These are phyloP conservation scores for Enteromius afrohamiltoni DNA, from an alignment of 2,797 vertebrate genomes.

Conservation along the genomic window DNA sequence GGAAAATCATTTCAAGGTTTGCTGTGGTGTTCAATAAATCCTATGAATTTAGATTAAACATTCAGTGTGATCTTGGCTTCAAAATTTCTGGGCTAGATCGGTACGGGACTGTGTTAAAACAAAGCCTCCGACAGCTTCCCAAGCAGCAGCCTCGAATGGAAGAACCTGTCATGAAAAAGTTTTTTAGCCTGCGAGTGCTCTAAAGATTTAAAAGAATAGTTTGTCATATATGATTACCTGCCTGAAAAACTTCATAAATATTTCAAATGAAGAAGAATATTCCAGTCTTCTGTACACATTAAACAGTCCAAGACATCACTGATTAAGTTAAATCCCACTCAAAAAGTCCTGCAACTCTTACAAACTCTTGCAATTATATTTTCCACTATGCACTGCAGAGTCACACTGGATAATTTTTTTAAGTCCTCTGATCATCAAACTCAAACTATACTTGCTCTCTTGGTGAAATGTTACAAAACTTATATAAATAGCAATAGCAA, in stretches of 20 bases:
- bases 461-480: background rate
- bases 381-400: background rate
- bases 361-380: background rate
- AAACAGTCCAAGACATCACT: background rate
- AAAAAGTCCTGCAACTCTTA: constrained; percentile 1
- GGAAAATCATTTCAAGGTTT: constrained; percentile 57
- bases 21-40: constrained; percentile 56
- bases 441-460: background rate
- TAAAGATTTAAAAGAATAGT: constrained; percentile 3
- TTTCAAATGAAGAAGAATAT: background rate
- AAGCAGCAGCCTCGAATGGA: background rate
- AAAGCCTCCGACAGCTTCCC: constrained; percentile 29
- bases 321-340: background rate
- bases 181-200: background rate
- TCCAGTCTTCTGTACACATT: background rate
- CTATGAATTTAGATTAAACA: constrained; percentile 60
- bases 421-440: background rate
- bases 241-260: background rate
- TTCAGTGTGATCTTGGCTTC: constrained; percentile 50
- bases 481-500: background rate
- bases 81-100: constrained; percentile 31
- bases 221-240: constrained; percentile 19
- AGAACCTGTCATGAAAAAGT: constrained; percentile 13
- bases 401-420: background rate
- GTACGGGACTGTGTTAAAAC: constrained; percentile 28